Conservation (phyloP, 2,113 vertebrate species). For the Phrynocephalus versicolor region DNA sequence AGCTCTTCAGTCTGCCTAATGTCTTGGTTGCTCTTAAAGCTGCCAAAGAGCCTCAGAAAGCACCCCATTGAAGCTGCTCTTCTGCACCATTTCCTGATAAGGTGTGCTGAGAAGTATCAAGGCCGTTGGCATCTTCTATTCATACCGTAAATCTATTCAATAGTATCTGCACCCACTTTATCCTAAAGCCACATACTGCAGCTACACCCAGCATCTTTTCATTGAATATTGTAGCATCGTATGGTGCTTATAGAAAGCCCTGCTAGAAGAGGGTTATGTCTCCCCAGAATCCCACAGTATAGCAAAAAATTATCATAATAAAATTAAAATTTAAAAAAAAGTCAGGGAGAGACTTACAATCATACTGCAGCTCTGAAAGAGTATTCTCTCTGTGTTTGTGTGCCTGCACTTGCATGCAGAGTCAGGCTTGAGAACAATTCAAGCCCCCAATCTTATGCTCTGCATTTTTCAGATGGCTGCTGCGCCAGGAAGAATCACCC, state of each 20-base stretch:
- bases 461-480: constrained; percentile 37
- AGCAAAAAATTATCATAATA: neutral
- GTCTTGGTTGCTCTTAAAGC: neutral
- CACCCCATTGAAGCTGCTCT: neutral
- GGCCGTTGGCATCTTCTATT: neutral
- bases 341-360: neutral
- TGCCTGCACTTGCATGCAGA: neutral
- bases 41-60: neutral
- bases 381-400: neutral
- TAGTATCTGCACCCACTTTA: neutral
- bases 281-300: neutral
- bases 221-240: neutral
- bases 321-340: neutral
- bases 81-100: constrained; percentile 3
- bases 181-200: neutral
- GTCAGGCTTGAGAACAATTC: constrained; percentile 10
- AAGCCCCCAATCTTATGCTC: neutral
- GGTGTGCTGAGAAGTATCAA: neutral
- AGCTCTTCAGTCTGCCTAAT: neutral
- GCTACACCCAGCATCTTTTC: neutral
- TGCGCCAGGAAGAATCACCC: constrained; percentile 29
- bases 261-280: neutral
- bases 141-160: neutral
- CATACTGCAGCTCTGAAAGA: neutral
- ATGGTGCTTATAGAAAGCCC: neutral